Conservation (phyloP, 2,888 invertebrate genomes). For the Sinotaia quadrata region DNA sequence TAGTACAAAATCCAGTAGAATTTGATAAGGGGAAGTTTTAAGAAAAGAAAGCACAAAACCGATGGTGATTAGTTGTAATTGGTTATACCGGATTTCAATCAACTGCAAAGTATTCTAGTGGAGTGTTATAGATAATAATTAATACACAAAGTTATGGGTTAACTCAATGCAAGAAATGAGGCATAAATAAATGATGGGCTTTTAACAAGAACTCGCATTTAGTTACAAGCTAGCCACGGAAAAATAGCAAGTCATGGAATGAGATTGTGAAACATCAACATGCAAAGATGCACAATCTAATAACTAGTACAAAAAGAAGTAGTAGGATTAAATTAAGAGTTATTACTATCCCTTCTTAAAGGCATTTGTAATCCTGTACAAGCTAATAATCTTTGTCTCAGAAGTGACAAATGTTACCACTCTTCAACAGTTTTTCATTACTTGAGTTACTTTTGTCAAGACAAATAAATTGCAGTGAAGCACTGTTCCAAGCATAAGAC, state of each 20-base stretch:
- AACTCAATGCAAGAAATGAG: conserved; percentile 14
- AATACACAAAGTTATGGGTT: background rate
- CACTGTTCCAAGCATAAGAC: too few relatives aligned
- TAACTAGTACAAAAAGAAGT: too few relatives aligned
- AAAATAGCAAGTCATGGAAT: background rate
- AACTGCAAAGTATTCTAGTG: background rate
- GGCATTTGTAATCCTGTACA: too few relatives aligned
- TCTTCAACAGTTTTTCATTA: too few relatives aligned
- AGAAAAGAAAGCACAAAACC: conserved; percentile 7
- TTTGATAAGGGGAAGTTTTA: conserved; percentile 5
- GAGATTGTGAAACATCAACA: conserved; percentile 7
- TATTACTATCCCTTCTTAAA: too few relatives aligned
- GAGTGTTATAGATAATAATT: background rate
- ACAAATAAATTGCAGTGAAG: too few relatives aligned
- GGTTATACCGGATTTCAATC: conserved; percentile 11
- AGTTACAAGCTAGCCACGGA: conserved; percentile 2
- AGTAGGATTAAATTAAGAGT: too few relatives aligned
- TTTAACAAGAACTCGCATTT: too few relatives aligned
- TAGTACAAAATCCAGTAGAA: conserved; percentile 11
- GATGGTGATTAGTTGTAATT: conserved; percentile 2
- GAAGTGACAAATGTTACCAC: too few relatives aligned
- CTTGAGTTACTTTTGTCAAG: too few relatives aligned
- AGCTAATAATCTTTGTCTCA: too few relatives aligned
- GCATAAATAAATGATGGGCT: background rate
- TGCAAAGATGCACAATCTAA: too few relatives aligned